These are phyloP conservation scores for Corythaixoides concolor DNA, from an alignment of 2,113 vertebrate genomes.

Conservation along the genomic window DNA sequence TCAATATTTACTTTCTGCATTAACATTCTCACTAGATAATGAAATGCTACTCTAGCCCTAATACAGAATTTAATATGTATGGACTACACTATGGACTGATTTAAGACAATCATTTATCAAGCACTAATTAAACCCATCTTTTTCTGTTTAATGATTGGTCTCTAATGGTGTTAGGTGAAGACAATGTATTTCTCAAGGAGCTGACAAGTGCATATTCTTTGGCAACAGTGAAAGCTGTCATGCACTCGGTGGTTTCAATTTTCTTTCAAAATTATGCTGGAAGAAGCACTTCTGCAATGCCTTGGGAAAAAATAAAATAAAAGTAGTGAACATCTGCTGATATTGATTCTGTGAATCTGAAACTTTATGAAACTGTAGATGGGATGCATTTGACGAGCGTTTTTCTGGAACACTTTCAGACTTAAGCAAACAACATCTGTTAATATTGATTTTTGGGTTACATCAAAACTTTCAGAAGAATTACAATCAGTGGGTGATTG, in stretches of 20 bases:
- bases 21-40: not conserved
- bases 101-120: conserved; percentile 74
- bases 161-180: conserved; percentile 67
- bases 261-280: conserved; percentile 52
- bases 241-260: not conserved
- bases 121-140: conserved; percentile 77
- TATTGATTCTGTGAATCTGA: conserved; percentile 70
- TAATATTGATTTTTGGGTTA: conserved; percentile 71
- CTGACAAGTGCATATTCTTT: not conserved
- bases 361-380: conserved; percentile 71
- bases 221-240: conserved; percentile 46
- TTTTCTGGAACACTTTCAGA: conserved; percentile 70
- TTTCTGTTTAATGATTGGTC: conserved; percentile 79
- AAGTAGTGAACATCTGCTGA: conserved; percentile 72
- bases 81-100: conserved; percentile 69
- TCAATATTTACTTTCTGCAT: not conserved
- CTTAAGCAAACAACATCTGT: conserved; percentile 76
- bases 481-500: conserved; percentile 41
- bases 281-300: conserved; percentile 64
- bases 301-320: conserved; percentile 67
- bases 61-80: conserved; percentile 16
- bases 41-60: conserved; percentile 49
- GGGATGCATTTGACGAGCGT: conserved; percentile 54
- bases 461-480: conserved; percentile 49
- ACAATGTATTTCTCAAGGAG: conserved; percentile 70